phyloP scores from a whole-genome alignment of 2,888 invertebrate genomes.

The Leptopilina myrica region DNA sequence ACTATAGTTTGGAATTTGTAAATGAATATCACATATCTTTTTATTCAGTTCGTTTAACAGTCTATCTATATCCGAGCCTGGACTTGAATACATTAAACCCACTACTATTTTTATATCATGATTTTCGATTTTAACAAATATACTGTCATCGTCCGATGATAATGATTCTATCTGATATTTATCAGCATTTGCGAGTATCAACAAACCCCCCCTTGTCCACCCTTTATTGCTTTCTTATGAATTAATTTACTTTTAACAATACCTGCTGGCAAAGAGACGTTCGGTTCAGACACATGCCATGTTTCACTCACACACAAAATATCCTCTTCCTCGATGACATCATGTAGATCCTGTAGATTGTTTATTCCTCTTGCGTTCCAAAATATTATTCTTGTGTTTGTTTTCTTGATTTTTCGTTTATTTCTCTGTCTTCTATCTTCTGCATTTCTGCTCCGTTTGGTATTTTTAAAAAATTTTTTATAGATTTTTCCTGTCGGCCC shows the following conservation, averaged over 20 bases:
- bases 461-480: too few species aligned
- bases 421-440: background rate
- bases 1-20: background rate
- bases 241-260: too few species aligned
- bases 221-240: background rate
- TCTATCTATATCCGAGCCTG: background rate
- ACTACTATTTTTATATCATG: background rate
- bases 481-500: too few species aligned
- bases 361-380: background rate
- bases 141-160: background rate
- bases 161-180: background rate
- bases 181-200: background rate
- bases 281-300: background rate
- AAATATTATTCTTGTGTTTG: background rate
- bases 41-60: background rate
- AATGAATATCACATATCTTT: too few species aligned
- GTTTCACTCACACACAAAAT: background rate
- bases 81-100: background rate
- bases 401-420: too few species aligned
- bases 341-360: background rate
- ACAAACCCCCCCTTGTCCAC: background rate
- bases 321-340: background rate
- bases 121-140: background rate
- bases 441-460: background rate
- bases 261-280: too few species aligned